These are phyloP conservation scores for Cryptomyrus ogoouensis DNA, from an alignment of 2,113 vertebrate genomes.

Conservation along the genomic window DNA sequence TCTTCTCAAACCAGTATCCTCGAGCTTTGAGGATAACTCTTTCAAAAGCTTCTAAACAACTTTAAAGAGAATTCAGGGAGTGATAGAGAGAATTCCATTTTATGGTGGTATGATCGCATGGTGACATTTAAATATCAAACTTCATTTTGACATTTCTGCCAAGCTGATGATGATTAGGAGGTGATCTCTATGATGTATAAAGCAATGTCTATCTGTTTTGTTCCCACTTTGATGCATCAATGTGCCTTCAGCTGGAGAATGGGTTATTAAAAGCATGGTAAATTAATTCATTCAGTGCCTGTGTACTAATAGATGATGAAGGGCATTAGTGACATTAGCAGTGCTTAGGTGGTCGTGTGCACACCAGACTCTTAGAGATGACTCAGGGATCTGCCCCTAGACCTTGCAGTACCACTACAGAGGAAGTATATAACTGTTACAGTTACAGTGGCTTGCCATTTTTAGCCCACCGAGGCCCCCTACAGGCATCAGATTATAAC, in stretches of 20 bases:
- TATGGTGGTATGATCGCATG: background rate
- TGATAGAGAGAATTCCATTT: background rate
- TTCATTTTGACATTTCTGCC: constrained; percentile 11
- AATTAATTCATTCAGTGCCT: background rate
- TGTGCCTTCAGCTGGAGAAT: background rate
- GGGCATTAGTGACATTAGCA: background rate
- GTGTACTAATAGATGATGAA: background rate
- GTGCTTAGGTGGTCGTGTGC: background rate
- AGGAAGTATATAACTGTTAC: background rate
- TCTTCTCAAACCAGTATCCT: constrained; percentile 25
- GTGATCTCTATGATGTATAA: background rate
- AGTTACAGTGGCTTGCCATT: background rate
- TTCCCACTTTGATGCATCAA: background rate
- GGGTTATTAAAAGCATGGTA: background rate
- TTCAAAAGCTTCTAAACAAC: background rate
- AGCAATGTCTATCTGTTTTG: background rate
- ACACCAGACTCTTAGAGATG: background rate
- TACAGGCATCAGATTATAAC: background rate
- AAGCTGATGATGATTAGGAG: background rate
- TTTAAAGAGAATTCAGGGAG: background rate
- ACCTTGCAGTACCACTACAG: background rate
- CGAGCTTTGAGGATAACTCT: constrained; percentile 11
- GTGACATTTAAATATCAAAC: constrained; percentile 15
- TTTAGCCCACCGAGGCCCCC: background rate
- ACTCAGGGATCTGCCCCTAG: background rate